Evolutionary conservation across 2,113 vertebrate genomes (phyloP), one percentile per base, ranked within the genome.

Genomic region (Puffinus mauretanicus): DNA sequence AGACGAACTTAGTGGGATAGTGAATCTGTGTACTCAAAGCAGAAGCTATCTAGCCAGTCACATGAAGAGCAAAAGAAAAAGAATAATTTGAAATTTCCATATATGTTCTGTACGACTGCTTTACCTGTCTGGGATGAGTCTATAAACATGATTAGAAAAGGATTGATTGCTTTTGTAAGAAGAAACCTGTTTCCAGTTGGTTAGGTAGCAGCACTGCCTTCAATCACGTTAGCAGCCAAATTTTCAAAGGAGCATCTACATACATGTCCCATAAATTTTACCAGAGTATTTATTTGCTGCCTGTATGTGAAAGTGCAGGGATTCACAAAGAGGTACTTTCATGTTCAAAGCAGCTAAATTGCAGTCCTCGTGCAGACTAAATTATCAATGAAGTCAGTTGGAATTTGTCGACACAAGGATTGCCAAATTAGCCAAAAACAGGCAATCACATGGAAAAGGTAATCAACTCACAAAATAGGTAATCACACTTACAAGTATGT

Each of bases 381-480:
- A 86, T 75, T 47, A 83, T 90, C 92, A 83, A 12, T 57, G 52
- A 78, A 94, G 76, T 95, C 80, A 52, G 67, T 5, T 89, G 80
- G 86, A 93, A 81, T 94, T 86, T 82, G 61, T 86, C 4, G 0
- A 86, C 60, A 60, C 25, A 22, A 71, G 71, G 64, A 90, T 86
- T 81, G 80, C 90, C 90, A 94, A 94, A 93, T 89, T 92, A 96
- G 88, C 88, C 92, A 90, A 93, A 96, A 96, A 0, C 40, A 92
- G 80, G 76, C 80, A 84, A 81, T 94, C 80, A 24, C 80, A 44
- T 34, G 64, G 90, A 81, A 93, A 95, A 95, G 79, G 90, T 94
- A 88, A 95, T 95, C 80, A 92, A 51, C 69, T 86, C 67, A 78
- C 82, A 92, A 92, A 95, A 94, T 42, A 86, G 60, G 82, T 83